A percentile compares a stretch with the other conserved stretches of the same genome.
Evolutionary conservation across 1,140 invertebrate species (phyloP).

Genomic region (Tribolium castaneum): DNA sequence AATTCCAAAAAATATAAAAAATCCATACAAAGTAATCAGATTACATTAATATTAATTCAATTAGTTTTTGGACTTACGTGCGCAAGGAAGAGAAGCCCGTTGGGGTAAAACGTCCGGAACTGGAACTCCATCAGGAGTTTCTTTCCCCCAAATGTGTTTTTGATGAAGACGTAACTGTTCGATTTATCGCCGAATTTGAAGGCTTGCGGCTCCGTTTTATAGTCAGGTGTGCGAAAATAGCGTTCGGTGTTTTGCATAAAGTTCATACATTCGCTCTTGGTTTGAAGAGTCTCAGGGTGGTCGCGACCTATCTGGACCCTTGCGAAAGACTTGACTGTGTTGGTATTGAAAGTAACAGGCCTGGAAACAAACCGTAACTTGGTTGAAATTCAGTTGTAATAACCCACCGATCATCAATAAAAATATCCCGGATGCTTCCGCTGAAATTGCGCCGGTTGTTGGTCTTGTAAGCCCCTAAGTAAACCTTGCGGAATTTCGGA

Average conservation of each 20-base stretch:
- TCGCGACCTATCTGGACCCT: slow-evolving; percentile 79
- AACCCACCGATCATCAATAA: slow-evolving; percentile 81
- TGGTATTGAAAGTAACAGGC: slow-evolving; percentile 49
- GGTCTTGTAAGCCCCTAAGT: slow-evolving; percentile 71
- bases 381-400: not conserved
- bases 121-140: slow-evolving; percentile 83
- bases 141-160: slow-evolving; percentile 74
- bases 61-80: slow-evolving; percentile 68
- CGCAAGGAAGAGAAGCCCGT: slow-evolving; percentile 83
- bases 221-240: slow-evolving; percentile 75
- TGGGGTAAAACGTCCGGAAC: slow-evolving; percentile 86
- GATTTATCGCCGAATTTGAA: slow-evolving; percentile 87
- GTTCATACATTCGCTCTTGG: slow-evolving; percentile 62
- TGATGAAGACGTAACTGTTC: slow-evolving; percentile 80
- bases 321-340: slow-evolving; percentile 66
- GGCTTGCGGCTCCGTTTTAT: slow-evolving; percentile 81
- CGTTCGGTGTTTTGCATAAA: slow-evolving; percentile 64
- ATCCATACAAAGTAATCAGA: no score
- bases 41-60: no score
- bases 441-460: slow-evolving; percentile 64
- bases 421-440: slow-evolving; percentile 84
- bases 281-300: slow-evolving; percentile 59
- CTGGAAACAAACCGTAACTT: not conserved
- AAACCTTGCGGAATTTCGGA: not conserved
- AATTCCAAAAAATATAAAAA: no score